These are phyloP conservation scores for Toxotes lorentzi DNA, from an alignment of 2,797 vertebrate genomes.

Conservation along the genomic window DNA sequence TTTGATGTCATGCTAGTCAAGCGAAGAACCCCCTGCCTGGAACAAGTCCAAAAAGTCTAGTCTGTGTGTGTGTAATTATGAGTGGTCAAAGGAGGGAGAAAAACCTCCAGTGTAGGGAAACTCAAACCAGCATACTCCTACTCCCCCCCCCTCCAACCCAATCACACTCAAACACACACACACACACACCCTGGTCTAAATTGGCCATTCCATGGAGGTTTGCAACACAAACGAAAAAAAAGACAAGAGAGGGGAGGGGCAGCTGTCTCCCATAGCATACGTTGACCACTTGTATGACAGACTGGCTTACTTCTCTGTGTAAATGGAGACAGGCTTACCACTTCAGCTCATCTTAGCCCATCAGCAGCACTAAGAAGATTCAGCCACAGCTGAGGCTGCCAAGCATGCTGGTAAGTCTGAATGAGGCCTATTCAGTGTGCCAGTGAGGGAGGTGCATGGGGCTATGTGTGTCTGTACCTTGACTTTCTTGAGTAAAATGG, in stretches of 20 bases:
- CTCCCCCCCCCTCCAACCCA: conserved; percentile 28
- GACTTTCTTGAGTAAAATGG: conserved; percentile 56
- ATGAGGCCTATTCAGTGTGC: conserved; percentile 75
- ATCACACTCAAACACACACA: conserved; percentile 52
- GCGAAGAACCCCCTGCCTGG: conserved; percentile 56
- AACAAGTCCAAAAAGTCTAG: conserved; percentile 61
- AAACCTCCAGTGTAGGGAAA: conserved; percentile 28
- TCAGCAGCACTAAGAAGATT: conserved; percentile 74
- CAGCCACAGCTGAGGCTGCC: conserved; percentile 68
- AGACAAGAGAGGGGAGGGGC: conserved; percentile 56
- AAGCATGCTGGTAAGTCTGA: conserved; percentile 86
- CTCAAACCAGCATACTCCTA: conserved; percentile 20
- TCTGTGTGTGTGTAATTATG: conserved; percentile 64
- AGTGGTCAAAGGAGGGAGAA: conserved; percentile 57
- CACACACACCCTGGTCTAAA: conserved; percentile 67
- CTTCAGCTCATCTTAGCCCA: conserved; percentile 76
- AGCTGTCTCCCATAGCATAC: conserved; percentile 71
- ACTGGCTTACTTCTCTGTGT: conserved; percentile 59
- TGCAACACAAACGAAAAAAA: conserved; percentile 64
- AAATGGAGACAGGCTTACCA: conserved; percentile 72
- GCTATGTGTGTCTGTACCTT: conserved; percentile 57
- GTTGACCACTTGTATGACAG: conserved; percentile 73
- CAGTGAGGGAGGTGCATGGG: conserved; percentile 50
- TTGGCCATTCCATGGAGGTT: conserved; percentile 67
- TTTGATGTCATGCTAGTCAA: conserved; percentile 73